Evolutionary conservation across 2,797 vertebrate species (phyloP).

Genomic region (Eulemur albifrons): DNA sequence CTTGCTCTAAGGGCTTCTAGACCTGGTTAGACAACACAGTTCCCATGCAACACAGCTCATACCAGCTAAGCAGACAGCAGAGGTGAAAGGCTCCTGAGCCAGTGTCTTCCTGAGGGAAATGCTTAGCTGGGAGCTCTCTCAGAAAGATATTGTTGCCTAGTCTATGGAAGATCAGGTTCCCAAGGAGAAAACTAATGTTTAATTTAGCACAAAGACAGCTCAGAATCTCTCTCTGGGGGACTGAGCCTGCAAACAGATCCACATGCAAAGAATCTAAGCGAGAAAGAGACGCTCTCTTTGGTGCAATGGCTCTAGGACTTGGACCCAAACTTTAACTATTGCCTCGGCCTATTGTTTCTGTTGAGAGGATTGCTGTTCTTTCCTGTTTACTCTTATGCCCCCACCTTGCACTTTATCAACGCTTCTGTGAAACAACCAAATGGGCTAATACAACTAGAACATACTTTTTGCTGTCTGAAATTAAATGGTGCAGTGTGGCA

Average conservation of each 20-base stretch:
- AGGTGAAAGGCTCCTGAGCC: slow-evolving; percentile 31
- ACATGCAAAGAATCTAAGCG: slow-evolving; percentile 2
- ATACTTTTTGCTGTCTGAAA: background rate
- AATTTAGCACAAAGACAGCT: slow-evolving; percentile 76
- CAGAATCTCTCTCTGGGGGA: slow-evolving; percentile 64
- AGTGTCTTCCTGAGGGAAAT: slow-evolving; percentile 56
- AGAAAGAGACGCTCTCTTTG: slow-evolving; percentile 10
- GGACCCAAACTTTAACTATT: background rate
- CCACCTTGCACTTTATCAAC: background rate
- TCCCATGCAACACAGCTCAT: background rate
- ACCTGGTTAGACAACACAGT: slow-evolving; percentile 16
- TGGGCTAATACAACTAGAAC: background rate
- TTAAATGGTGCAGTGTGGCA: background rate
- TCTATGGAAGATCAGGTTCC: slow-evolving; percentile 73
- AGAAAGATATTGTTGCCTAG: slow-evolving; percentile 68
- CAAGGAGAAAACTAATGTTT: slow-evolving; percentile 77
- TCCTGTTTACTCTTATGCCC: background rate
- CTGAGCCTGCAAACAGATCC: slow-evolving; percentile 61
- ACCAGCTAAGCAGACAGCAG: background rate
- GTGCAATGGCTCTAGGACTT: background rate
- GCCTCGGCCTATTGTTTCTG: background rate
- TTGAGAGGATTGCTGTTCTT: background rate
- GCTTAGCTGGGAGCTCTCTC: slow-evolving; percentile 39
- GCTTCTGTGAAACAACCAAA: slow-evolving; percentile 12
- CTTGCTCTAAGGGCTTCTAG: background rate